Evolutionary conservation across 2,888 invertebrate species (phyloP).

Genomic region (Nomada goodeniana): DNA sequence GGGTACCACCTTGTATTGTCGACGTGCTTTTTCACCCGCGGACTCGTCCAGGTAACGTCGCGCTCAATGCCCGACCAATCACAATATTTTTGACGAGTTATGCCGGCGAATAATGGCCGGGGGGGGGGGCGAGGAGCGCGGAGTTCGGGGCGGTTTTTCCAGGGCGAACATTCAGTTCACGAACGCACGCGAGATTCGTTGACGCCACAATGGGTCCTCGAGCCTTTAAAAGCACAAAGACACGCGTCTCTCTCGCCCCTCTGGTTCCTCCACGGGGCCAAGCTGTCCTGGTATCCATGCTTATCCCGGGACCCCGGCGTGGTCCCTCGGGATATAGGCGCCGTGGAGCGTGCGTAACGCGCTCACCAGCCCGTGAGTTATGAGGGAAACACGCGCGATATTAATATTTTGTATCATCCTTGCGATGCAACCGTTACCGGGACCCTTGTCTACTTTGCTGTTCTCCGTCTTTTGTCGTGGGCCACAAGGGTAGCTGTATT

Average conservation of each 20-base stretch:
- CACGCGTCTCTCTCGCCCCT: constrained; percentile 66
- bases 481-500: constrained; percentile 60
- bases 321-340: constrained; percentile 81
- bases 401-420: constrained; percentile 85
- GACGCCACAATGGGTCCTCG: constrained; percentile 71
- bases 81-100: constrained; percentile 84
- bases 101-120: constrained; percentile 80
- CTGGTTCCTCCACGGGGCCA: constrained; percentile 43
- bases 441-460: constrained; percentile 65
- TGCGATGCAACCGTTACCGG: constrained; percentile 61
- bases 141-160: constrained; percentile 59
- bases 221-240: constrained; percentile 81
- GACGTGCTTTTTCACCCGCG: constrained; percentile 9
- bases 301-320: constrained; percentile 71
- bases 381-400: constrained; percentile 82
- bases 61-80: constrained; percentile 81
- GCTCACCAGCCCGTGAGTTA: constrained; percentile 83
- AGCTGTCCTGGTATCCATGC: constrained; percentile 76
- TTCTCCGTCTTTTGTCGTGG: constrained; percentile 80
- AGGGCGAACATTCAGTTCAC: constrained; percentile 72
- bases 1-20: constrained; percentile 57
- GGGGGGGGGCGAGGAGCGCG: constrained; percentile 1
- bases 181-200: constrained; percentile 62
- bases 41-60: constrained; percentile 79
- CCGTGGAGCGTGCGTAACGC: constrained; percentile 83